Base-by-base conservation (phyloP, 2,113 vertebrate species). In the Antennarius striatus region DNA sequence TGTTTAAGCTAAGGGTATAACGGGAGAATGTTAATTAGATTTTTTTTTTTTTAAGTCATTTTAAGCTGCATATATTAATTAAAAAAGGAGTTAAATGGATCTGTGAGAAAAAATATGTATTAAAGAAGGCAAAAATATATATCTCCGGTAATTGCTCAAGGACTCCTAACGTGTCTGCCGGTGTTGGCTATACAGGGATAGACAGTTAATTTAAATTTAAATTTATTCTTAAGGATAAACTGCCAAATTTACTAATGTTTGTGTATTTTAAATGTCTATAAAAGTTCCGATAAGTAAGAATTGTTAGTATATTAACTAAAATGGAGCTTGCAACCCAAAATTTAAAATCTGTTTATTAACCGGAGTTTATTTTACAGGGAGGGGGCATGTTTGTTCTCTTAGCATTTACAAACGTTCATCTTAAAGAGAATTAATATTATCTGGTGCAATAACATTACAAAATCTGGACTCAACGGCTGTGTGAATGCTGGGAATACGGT, bases 401-500 rank as follows among this genome's bases (percentile, higher is more conserved):
- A 32, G 52, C 52, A 65, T 74, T 74, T 68, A n/a, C 51, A 13
- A 60, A 77, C 0, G 40, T 60, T 60, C n/a, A 22, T 22, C 22
- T 22, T 22, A 22, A 22, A 22, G 22, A 22, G 22, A 1, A 22
- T 22, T 22, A 22, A 22, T 22, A 22, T 22, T 22, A 22, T 22
- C 22, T 22, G 22, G 22, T 22, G 22, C 22, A 22, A 22, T 22
- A 22, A 22, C 2, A 22, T 22, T 22, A 22, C 22, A 22, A 57
- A 36, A 65, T 73, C 40, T 48, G 65, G 56, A 46, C 48, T 66
- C 51, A 42, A 60, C 45, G 17, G 16, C n/a, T 48, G 43, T 63
- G 40, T 68, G 62, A 22, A 17, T 71, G 45, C 64, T 63, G 75
- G 63, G 48, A 68, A 63, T 16, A 14, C 32, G 16, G 50, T 71